These are phyloP conservation scores for Chrysochloris asiatica DNA, from an alignment of 2,113 vertebrate species.

Conservation along the genomic window DNA sequence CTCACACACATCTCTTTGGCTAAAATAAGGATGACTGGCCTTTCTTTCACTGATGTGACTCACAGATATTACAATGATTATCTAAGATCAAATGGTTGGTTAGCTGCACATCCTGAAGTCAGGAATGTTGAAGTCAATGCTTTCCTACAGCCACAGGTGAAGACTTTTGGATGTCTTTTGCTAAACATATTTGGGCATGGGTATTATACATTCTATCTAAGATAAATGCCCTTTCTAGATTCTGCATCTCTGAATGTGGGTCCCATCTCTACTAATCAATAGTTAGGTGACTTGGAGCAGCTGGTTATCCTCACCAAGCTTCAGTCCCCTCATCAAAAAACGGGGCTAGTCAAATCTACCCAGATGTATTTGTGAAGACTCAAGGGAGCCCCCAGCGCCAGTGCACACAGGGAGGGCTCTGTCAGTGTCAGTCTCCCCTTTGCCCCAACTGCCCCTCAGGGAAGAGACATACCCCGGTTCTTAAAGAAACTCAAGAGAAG, in stretches of 20 bases:
- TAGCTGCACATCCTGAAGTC: not conserved
- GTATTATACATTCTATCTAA: not conserved
- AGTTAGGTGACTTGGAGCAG: not conserved
- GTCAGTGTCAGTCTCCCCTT: not conserved
- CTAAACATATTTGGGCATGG: too few relatives aligned
- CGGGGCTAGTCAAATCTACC: too few relatives aligned
- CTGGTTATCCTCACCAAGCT: not conserved
- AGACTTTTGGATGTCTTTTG: not conserved
- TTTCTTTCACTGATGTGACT: not conserved
- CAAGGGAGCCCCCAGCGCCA: not conserved
- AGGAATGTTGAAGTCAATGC: not conserved
- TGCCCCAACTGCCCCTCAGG: fast-evolving
- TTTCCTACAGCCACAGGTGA: not conserved
- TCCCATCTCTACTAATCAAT: not conserved
- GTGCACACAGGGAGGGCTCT: not conserved
- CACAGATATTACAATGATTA: not conserved
- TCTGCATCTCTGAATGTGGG: not conserved
- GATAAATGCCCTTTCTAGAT: not conserved
- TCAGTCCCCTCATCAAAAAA: not conserved
- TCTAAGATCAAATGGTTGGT: not conserved
- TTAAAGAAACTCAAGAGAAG: not conserved
- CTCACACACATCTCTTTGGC: not conserved
- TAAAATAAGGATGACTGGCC: not conserved
- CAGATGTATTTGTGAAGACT: not conserved
- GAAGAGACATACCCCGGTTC: not conserved